phyloP scores from a whole-genome alignment of 2,113 vertebrate genomes.

The Galemys pyrenaicus region DNA sequence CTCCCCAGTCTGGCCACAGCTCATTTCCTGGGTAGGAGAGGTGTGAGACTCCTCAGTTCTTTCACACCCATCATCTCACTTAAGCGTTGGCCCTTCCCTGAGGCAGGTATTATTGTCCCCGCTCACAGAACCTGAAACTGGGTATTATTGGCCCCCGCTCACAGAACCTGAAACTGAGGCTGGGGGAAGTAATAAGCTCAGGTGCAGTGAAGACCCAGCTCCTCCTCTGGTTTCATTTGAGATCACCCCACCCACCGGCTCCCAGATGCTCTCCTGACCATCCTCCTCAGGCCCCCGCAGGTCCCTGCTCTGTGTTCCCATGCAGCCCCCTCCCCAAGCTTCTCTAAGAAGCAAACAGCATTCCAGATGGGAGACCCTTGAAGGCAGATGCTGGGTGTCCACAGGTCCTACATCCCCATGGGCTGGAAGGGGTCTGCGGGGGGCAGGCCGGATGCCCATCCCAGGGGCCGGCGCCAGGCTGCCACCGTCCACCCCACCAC shows the following conservation, averaged over 20 bases:
- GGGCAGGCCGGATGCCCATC: not conserved
- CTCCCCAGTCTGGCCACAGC: not conserved
- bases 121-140: not conserved
- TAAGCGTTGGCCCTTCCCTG: not conserved
- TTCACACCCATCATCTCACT: no score
- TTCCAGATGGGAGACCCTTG: not conserved
- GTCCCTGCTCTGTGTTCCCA: not conserved
- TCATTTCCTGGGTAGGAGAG: not conserved
- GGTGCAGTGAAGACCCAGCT: not conserved
- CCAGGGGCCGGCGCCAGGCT: not conserved
- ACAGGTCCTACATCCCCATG: fast-evolving
- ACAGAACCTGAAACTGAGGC: not conserved
- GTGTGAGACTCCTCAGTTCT: not conserved
- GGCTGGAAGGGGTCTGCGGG: not conserved
- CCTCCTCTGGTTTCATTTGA: not conserved
- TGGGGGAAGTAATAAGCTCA: not conserved
- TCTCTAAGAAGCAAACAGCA: not conserved
- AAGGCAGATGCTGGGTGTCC: not conserved
- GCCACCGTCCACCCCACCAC: not conserved
- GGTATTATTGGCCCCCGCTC: not conserved
- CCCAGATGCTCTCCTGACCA: not conserved
- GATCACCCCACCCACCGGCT: not conserved
- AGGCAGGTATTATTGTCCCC: not conserved
- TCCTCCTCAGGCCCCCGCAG: not conserved
- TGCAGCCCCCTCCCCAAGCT: no score